Evolutionary conservation across 2,888 invertebrate genomes (phyloP), one percentile per base, ranked within the genome.

Genomic region (Habrosyne pyritoides): DNA sequence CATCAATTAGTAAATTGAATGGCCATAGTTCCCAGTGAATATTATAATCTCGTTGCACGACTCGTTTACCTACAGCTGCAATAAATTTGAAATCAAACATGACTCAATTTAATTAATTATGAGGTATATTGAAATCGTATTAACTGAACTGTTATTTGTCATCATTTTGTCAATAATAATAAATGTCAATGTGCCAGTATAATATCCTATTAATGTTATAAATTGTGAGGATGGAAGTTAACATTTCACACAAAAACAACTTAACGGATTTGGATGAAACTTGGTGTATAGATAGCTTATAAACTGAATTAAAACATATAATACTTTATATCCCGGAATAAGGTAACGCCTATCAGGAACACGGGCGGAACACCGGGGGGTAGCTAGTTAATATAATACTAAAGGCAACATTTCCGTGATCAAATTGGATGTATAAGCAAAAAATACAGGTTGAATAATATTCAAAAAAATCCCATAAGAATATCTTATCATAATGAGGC

Each of bases 401-500:
- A 7, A 24, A 24, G 24, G 4, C 7, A 24, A 24, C 3, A 24
- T 24, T 5, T 24, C 7, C 24, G 3, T 24, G 24, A 50, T 24
- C 28, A 28, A 28, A 30, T 30, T 28, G 30, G 28, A n/a, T n/a
- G n/a, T n/a, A n/a, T n/a, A n/a, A n/a, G 22, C 12, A 24, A 10
- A 48, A 48, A 21, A 30, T 14, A 50, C 14, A 10, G 14, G 14
- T 14, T n/a, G 28, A 49, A 22, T 18, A 28, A n/a, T 18, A 28
- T 49, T 49, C 26, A 28, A 49, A 28, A 47, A 50, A 50, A 28
- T 30, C 50, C 18, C 12, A 33, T 36, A 12, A 21, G 30, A 50
- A 50, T 49, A 28, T 28, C 49, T 49, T 49, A 42, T 18, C 42
- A 42, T 42, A 42, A 33, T n/a, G n/a, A 12, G 30, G 12, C n/a